Evolutionary conservation across 1,140 invertebrate genomes (phyloP).

Genomic region (Leptinotarsa defecta): DNA sequence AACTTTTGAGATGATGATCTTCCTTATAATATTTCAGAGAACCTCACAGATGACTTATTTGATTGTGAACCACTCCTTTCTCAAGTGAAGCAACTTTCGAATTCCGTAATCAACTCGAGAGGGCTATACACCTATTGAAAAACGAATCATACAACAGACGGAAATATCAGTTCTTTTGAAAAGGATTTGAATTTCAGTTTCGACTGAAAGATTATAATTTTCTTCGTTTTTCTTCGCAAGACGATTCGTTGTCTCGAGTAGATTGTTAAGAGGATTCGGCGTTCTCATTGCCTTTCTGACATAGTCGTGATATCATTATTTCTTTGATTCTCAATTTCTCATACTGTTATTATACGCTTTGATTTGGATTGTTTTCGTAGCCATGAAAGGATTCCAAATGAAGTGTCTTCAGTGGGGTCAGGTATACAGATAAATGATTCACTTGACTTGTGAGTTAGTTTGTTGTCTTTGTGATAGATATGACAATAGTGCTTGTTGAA

Average conservation of each 20-base stretch:
- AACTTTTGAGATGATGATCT: too few species aligned
- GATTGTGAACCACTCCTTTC: too few species aligned
- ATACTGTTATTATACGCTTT: not conserved
- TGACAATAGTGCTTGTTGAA: too few species aligned
- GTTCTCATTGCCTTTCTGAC: not conserved
- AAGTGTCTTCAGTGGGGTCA: not conserved
- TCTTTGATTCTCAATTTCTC: not conserved
- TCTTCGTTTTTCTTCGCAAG: not conserved
- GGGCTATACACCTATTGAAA: too few species aligned
- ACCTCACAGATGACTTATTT: too few species aligned
- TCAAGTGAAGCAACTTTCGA: too few species aligned
- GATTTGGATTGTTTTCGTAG: not conserved
- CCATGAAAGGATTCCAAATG: not conserved
- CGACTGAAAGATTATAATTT: not conserved
- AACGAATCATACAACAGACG: not conserved
- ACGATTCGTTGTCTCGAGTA: not conserved
- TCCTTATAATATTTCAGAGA: too few species aligned
- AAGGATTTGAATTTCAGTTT: not conserved
- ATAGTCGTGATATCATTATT: not conserved
- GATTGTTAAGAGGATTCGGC: not conserved
- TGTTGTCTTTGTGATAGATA: too few species aligned
- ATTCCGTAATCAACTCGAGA: too few species aligned
- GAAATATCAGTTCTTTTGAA: not conserved
- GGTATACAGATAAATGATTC: not conserved
- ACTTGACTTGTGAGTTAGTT: too few species aligned